Evolutionary conservation across 2,888 invertebrate species (phyloP).

Genomic region (Chrysina gloriosa): DNA sequence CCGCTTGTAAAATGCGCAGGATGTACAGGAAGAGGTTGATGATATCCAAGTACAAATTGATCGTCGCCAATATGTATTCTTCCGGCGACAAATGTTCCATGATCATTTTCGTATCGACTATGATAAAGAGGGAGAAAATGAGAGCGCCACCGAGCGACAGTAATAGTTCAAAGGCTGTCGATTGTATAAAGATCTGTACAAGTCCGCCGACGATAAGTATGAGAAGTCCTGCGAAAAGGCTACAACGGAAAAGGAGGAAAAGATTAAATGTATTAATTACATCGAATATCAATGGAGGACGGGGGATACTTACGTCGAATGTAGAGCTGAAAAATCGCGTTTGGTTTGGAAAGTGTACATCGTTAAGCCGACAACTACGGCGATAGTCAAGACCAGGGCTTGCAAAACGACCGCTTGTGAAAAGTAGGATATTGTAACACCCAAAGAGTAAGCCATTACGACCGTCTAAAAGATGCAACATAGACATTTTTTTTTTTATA

Average conservation of each 20-base stretch:
- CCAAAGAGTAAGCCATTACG: conserved; percentile 82
- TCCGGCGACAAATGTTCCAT: conserved; percentile 85
- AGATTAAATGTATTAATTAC: no score
- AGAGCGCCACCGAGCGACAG: conserved; percentile 80
- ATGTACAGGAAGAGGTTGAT: conserved; percentile 87
- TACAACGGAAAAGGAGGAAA: conserved; percentile 59
- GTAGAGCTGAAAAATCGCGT: conserved; percentile 82
- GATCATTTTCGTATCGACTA: conserved; percentile 87
- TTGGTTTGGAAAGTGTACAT: conserved; percentile 89
- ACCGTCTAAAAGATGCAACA: conserved; percentile 85
- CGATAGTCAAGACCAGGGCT: conserved; percentile 81
- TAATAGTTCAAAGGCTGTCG: conserved; percentile 75
- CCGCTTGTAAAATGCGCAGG: conserved; percentile 77
- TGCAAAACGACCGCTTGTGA: conserved; percentile 81
- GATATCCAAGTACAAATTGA: conserved; percentile 89
- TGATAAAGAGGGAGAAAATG: conserved; percentile 83
- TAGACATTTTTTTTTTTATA: no score
- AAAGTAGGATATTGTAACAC: conserved; percentile 83
- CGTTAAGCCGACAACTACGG: conserved; percentile 80
- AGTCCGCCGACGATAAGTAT: conserved; percentile 79
- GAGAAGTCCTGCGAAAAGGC: conserved; percentile 75
- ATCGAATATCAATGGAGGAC: not conserved
- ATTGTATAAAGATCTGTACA: conserved; percentile 80
- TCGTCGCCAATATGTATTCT: conserved; percentile 88
- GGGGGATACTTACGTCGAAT: conserved; percentile 73